Conservation (phyloP, 1,140 invertebrate species). For the Brachionus rubens region DNA sequence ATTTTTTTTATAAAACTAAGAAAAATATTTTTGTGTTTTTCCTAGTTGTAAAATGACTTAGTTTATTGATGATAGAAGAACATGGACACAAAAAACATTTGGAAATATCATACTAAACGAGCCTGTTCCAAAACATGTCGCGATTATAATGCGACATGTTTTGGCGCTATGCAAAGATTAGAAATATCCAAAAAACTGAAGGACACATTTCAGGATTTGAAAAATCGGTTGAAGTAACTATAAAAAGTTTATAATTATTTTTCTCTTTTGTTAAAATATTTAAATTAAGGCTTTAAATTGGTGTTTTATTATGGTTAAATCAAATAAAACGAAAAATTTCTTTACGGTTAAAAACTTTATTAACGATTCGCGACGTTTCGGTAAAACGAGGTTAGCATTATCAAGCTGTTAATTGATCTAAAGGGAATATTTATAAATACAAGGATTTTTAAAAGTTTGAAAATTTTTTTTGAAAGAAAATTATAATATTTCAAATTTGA, state of each 20-base stretch:
- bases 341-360: too few species aligned
- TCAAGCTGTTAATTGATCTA: too few species aligned
- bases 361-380: too few species aligned
- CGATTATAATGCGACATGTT: slow-evolving; percentile 99
- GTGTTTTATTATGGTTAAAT: slow-evolving; percentile 71
- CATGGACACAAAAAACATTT: neutral
- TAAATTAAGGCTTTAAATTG: slow-evolving; percentile 70
- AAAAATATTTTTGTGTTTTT: too few species aligned
- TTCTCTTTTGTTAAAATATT: neutral
- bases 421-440: too few species aligned
- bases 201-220: slow-evolving; percentile 92
- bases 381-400: too few species aligned
- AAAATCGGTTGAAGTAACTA: slow-evolving; percentile 74
- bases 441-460: too few species aligned
- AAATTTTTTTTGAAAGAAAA: too few species aligned
- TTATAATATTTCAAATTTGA: too few species aligned
- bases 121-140: slow-evolving; percentile 81
- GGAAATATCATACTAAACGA: slow-evolving; percentile 60
- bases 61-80: slow-evolving; percentile 22
- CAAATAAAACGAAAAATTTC: too few species aligned
- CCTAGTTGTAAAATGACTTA: slow-evolving; percentile 26
- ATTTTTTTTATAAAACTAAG: too few species aligned
- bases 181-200: slow-evolving; percentile 69
- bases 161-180: slow-evolving; percentile 82
- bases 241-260: slow-evolving; percentile 4